Evolutionary conservation across 1,140 invertebrate genomes (phyloP), one percentile per base, ranked within the genome.

Genomic region (Hermetia illucens): DNA sequence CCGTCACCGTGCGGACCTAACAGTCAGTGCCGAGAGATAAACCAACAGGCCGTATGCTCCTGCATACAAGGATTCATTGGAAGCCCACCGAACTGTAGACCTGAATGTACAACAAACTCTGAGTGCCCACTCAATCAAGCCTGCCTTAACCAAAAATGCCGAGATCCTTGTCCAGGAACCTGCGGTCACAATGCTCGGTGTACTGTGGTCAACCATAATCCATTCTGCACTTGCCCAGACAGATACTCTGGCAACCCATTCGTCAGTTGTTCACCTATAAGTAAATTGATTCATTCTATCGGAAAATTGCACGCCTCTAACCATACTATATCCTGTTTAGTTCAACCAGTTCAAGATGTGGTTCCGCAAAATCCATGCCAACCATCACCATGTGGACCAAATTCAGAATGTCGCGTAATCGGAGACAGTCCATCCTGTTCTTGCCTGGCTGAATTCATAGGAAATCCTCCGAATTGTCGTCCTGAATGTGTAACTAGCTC

Each of bases 111-210:
- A 13, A 60, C 74, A 5, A 75, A 79, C 49, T 71, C 75, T 4
- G 79, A 87, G 46, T 86, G 82, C 61, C 55, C 75, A 2, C 66
- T 74, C 10, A 70, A 71, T 37, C 67, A 71, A 48, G 72, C 78
- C 38, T 87, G 82, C 49, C 71, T 74, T 27, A 71, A 69, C 49
- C 74, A 75, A 44, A 80, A 79, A 63, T 87, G 82, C 58, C 62
- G 64, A 36, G 73, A 86, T 57, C 80, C 80, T 27, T 87, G 82
- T 50, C 73, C 72, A 13, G 77, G 75, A 48, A 70, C 72, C 30
- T 86, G 82, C 59, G 82, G 81, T 17, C 58, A 63, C 10, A 79
- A 82, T 58, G 76, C 81, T 13, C 68, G 77, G 38, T 84, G 81
- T 49, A 71, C 71, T 47, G 78, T 82, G 2, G 66, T 78, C 19